A percentile compares a stretch with the other conserved stretches of the same genome.
These are phyloP conservation scores for Apamea crenata DNA, from an alignment of 2,888 invertebrate species.

Conservation along the genomic window DNA sequence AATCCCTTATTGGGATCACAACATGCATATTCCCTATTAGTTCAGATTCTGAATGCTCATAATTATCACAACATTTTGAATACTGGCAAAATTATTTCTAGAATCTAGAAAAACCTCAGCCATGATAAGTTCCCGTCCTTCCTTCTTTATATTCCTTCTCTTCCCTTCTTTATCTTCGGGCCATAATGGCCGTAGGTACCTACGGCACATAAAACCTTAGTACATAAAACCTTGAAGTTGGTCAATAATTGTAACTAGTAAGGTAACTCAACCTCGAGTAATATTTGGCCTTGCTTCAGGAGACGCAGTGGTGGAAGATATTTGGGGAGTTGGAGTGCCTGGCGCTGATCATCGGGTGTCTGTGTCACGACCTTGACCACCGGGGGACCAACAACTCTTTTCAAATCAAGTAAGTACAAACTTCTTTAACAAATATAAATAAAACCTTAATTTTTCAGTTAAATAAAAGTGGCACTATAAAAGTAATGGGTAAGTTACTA, in stretches of 20 bases:
- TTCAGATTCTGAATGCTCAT: background rate
- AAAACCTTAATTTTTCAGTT: background rate
- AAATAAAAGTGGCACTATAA: background rate
- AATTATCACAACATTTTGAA: background rate
- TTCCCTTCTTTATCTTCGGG: background rate
- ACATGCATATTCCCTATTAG: no score
- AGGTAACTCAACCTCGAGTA: conserved; percentile 52
- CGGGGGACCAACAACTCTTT: conserved; percentile 99
- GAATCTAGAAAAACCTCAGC: background rate
- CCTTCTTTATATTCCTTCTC: background rate
- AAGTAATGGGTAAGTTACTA: background rate
- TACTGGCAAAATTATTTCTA: background rate
- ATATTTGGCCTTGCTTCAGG: conserved; percentile 87
- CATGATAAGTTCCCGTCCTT: background rate
- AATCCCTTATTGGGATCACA: no score
- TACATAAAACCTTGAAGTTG: background rate
- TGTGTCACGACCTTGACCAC: conserved; percentile 98
- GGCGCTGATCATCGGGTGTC: conserved; percentile 97
- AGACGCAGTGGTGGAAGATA: conserved; percentile 98
- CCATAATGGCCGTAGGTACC: no score
- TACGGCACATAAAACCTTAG: background rate
- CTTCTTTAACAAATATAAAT: background rate
- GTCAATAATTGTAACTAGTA: background rate
- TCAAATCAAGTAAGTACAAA: conserved; percentile 92
- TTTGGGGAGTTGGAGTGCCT: conserved; percentile 97